phyloP scores from a whole-genome alignment of 1,140 invertebrate species.

The Pararge aegeria region DNA sequence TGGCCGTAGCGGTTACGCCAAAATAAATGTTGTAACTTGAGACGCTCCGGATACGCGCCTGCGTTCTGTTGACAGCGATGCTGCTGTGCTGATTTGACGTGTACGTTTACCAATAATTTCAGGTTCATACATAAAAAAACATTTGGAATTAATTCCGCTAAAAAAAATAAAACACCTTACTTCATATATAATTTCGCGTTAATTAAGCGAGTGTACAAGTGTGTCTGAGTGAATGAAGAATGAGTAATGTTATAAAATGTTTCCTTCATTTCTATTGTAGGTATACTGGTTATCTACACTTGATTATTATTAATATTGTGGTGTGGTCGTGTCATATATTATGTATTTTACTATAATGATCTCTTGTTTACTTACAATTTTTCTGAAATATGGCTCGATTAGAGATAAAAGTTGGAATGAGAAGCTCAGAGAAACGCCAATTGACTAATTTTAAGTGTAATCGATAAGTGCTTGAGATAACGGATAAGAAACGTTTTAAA shows the following conservation, averaged over 20 bases:
- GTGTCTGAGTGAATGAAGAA: slow-evolving; percentile 63
- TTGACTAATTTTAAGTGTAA: slow-evolving; percentile 62
- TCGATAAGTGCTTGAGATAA: slow-evolving; percentile 65
- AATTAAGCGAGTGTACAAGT: slow-evolving; percentile 34
- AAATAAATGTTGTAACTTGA: no score
- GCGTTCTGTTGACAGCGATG: no score
- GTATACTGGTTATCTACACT: slow-evolving; percentile 48
- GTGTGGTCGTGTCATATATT: slow-evolving; percentile 57
- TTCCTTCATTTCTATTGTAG: slow-evolving; percentile 50
- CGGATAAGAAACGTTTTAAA: slow-evolving; percentile 59
- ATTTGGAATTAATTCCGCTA: background rate
- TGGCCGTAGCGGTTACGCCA: no score
- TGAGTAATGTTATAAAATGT: slow-evolving; percentile 42
- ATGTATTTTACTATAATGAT: slow-evolving; percentile 61
- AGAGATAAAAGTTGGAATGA: slow-evolving; percentile 40
- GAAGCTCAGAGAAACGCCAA: slow-evolving; percentile 73
- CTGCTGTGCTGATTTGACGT: no score
- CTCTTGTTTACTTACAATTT: slow-evolving; percentile 77
- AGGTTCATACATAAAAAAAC: background rate
- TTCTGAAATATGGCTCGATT: slow-evolving; percentile 64
- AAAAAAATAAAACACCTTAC: slow-evolving; percentile 20
- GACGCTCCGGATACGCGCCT: no score
- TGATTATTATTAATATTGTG: slow-evolving; percentile 50
- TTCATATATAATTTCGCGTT: slow-evolving; percentile 23
- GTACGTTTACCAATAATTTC: no score